phyloP scores from a whole-genome alignment of 2,888 invertebrate species.

The Ypsolopha sequella region DNA sequence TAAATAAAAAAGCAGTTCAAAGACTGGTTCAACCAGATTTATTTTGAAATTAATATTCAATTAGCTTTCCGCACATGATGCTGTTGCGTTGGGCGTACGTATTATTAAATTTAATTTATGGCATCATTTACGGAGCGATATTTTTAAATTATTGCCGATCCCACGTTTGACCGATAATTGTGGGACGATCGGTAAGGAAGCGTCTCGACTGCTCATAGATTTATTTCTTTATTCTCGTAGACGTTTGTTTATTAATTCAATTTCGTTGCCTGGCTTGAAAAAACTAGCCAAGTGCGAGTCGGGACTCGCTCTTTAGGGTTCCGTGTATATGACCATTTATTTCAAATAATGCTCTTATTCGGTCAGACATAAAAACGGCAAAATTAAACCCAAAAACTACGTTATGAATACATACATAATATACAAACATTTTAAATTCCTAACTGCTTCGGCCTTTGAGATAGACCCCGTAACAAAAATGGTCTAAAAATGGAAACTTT shows the following conservation, averaged over 20 bases:
- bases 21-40: conserved; percentile 60
- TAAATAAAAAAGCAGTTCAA: conserved; percentile 36
- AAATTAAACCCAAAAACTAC: no score
- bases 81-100: conserved; percentile 59
- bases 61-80: conserved; percentile 70
- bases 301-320: no score
- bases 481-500: no score
- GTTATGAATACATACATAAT: no score
- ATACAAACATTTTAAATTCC: no score
- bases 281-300: no score
- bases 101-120: conserved; percentile 68
- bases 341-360: no score
- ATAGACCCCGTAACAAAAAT: no score
- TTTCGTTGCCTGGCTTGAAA: no score
- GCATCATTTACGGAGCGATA: conserved; percentile 65
- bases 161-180: conserved; percentile 47
- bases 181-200: conserved; percentile 36
- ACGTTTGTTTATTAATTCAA: conserved; percentile 3
- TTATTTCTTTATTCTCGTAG: conserved; percentile 10
- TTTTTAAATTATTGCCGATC: conserved; percentile 62
- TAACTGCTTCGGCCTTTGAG: no score
- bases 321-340: no score
- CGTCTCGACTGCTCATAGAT: conserved; percentile 16
- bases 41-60: conserved; percentile 69
- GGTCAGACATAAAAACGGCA: no score